Percentiles rank a stretch among this genome's conserved stretches.
phyloP scores from a whole-genome alignment of 1,140 invertebrate genomes.

The Drosophila pruinosa region DNA sequence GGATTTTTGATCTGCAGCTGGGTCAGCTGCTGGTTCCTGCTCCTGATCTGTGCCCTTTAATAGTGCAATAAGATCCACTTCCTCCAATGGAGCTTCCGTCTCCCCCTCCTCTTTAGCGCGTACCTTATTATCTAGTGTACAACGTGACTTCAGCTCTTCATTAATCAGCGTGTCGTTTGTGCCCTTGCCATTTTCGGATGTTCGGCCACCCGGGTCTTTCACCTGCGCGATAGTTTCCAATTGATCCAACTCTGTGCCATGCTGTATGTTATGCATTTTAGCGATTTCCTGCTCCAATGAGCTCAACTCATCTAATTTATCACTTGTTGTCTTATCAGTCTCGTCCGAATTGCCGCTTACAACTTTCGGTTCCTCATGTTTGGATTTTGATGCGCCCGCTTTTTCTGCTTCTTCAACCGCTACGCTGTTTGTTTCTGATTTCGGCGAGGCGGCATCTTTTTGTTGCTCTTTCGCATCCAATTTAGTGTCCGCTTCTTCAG shows the following conservation, averaged over 20 bases:
- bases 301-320: slow-evolving; percentile 65
- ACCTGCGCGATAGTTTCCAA: not conserved
- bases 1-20: slow-evolving; percentile 15
- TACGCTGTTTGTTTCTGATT: slow-evolving; percentile 27
- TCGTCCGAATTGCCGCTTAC: slow-evolving; percentile 1
- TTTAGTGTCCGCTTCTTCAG: slow-evolving; percentile 27
- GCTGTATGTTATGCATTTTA: slow-evolving; percentile 65
- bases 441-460: not conserved
- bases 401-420: slow-evolving; percentile 25
- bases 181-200: slow-evolving; percentile 9
- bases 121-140: slow-evolving; percentile 4
- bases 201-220: not conserved
- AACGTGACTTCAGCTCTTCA: slow-evolving; percentile 4
- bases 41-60: slow-evolving; percentile 65
- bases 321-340: not conserved
- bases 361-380: slow-evolving; percentile 20
- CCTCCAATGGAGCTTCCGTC: slow-evolving; percentile 45
- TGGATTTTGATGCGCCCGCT: slow-evolving; percentile 32
- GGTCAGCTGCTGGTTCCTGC: not conserved
- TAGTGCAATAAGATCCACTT: slow-evolving; percentile 75
- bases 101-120: not conserved
- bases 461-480: slow-evolving; percentile 7
- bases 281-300: slow-evolving; percentile 75
- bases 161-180: not conserved
- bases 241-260: not conserved